A percentile compares a stretch with the other conserved stretches of the same genome.
phyloP scores from a whole-genome alignment of 2,888 invertebrate genomes.

The Hypomecis punctinalis region DNA sequence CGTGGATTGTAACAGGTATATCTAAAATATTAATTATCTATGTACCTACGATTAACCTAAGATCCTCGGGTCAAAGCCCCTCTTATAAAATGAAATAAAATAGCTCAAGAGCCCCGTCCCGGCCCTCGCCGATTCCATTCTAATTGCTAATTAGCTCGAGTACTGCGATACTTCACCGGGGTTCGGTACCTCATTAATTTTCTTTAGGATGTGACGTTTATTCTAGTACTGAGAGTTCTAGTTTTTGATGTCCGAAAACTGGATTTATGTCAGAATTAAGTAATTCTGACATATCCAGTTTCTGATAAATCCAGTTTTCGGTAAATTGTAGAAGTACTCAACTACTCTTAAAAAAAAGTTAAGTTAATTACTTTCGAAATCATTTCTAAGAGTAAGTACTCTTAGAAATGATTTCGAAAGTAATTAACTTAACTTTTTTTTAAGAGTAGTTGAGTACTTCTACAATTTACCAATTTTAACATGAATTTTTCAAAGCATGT shows the following conservation, averaged over 20 bases:
- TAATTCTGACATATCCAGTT: no score
- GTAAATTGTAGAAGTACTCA: background rate
- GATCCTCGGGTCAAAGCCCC: background rate
- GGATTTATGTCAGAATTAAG: background rate
- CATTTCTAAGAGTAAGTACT: no score
- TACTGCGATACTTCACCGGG: slow-evolving; percentile 15
- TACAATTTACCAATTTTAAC: no score
- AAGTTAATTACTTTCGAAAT: background rate
- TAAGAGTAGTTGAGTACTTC: background rate
- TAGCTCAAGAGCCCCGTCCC: background rate
- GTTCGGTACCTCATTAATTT: slow-evolving; percentile 8
- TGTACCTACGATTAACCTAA: no score
- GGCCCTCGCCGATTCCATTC: slow-evolving; percentile 13
- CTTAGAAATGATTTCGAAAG: background rate
- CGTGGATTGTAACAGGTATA: no score
- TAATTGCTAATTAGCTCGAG: slow-evolving; percentile 24
- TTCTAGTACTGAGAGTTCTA: background rate
- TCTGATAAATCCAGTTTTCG: no score
- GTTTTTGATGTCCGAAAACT: background rate
- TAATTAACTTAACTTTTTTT: background rate
- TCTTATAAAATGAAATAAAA: slow-evolving; percentile 3
- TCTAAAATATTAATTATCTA: no score
- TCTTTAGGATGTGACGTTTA: slow-evolving; percentile 13
- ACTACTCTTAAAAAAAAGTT: background rate
- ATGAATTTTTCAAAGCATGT: no score